Percentiles rank a stretch among this genome's conserved stretches.
These are phyloP conservation scores for Tetramorium parvispinum DNA, from an alignment of 1,140 invertebrate species.

Conservation along the genomic window DNA sequence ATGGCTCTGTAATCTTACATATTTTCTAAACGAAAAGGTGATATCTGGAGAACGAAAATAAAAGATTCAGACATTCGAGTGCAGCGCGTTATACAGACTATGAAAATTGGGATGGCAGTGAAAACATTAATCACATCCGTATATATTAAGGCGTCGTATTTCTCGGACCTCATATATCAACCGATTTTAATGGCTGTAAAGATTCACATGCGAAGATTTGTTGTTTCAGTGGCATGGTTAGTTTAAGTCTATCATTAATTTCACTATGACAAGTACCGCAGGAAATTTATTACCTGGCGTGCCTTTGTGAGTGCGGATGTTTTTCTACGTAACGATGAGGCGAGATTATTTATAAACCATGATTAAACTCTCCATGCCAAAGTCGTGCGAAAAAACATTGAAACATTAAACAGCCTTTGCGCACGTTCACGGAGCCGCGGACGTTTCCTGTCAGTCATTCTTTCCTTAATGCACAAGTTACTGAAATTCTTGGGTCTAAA, in stretches of 20 bases:
- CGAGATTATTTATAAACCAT: slow-evolving; percentile 34
- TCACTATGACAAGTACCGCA: slow-evolving; percentile 24
- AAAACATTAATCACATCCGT: slow-evolving; percentile 32
- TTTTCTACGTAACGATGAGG: slow-evolving; percentile 30
- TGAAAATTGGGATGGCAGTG: background rate
- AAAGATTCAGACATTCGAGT: slow-evolving; percentile 5
- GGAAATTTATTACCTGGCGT: slow-evolving; percentile 43
- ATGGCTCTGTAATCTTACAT: background rate
- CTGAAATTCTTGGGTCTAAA: background rate
- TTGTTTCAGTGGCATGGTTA: slow-evolving; percentile 45
- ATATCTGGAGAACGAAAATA: background rate
- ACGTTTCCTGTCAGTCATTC: background rate
- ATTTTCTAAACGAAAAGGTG: background rate
- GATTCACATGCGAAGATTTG: slow-evolving; percentile 54
- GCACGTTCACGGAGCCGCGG: background rate
- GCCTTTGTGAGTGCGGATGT: slow-evolving; percentile 30
- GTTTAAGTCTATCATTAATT: slow-evolving; percentile 43
- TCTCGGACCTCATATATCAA: slow-evolving; percentile 46
- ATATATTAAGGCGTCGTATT: slow-evolving; percentile 43
- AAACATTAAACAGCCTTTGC: slow-evolving; percentile 10
- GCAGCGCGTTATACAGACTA: background rate
- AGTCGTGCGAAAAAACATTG: background rate
- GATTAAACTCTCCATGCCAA: background rate
- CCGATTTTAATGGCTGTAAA: slow-evolving; percentile 24
- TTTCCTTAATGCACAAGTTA: slow-evolving; percentile 15